Evolutionary conservation across 2,888 invertebrate species (phyloP).

Genomic region (Hecatera dysodea): DNA sequence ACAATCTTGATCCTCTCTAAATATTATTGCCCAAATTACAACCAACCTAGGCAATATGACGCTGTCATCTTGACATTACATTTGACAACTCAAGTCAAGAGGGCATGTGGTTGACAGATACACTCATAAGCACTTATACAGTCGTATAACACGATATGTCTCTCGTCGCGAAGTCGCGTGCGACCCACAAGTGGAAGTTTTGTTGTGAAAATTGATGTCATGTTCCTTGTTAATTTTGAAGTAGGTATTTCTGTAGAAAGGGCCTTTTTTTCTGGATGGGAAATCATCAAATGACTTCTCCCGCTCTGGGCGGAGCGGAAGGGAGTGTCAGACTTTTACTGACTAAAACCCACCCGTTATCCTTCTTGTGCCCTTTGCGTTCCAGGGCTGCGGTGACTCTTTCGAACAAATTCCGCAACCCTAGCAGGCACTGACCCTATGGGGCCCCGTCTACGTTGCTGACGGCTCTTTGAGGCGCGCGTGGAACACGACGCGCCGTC

Average conservation of each 20-base stretch:
- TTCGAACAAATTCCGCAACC: too few species aligned
- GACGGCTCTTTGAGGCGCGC: too few species aligned
- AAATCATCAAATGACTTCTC: too few species aligned
- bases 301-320: too few species aligned
- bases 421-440: too few species aligned
- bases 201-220: conserved; percentile 13
- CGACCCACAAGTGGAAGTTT: conserved; percentile 11
- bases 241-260: neutral
- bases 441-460: too few species aligned
- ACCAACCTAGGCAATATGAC: conserved; percentile 15
- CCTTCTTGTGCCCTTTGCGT: too few species aligned
- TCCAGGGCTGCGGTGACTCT: too few species aligned
- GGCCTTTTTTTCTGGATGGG: too few species aligned
- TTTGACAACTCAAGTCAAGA: conserved; percentile 38
- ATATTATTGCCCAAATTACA: conserved; percentile 21
- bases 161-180: neutral
- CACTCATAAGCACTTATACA: conserved; percentile 27
- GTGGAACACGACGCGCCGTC: too few species aligned
- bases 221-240: neutral
- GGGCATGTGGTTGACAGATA: conserved; percentile 46
- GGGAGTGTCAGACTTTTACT: too few species aligned
- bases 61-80: conserved; percentile 28
- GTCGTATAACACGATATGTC: conserved; percentile 10
- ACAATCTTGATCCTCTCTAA: conserved; percentile 15
- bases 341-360: too few species aligned